These are phyloP conservation scores for Porphyrio hochstetteri DNA, from an alignment of 2,113 vertebrate genomes.

Conservation along the genomic window DNA sequence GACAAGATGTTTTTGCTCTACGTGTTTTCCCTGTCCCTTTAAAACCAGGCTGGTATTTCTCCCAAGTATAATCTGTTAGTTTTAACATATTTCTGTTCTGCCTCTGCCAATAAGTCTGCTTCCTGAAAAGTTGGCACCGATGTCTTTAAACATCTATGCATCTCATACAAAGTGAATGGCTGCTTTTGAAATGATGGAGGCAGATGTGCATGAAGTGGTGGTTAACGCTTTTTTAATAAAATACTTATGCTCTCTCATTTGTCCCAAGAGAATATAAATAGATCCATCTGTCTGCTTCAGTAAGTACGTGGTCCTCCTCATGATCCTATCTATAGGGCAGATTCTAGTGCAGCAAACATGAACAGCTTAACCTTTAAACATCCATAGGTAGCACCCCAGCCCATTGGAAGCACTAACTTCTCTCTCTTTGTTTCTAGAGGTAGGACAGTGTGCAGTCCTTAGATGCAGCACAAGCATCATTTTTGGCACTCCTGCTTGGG, in stretches of 20 bases:
- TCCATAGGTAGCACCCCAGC: background rate
- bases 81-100: constrained; percentile 35
- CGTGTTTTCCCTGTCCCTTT: constrained; percentile 4
- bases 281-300: constrained; percentile 8
- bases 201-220: constrained; percentile 47
- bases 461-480: background rate
- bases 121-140: constrained; percentile 32
- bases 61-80: background rate
- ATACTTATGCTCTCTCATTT: constrained; percentile 21
- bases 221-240: constrained; percentile 26
- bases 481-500: background rate
- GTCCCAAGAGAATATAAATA: constrained; percentile 7
- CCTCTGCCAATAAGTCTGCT: constrained; percentile 38
- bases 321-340: background rate
- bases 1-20: constrained; percentile 13
- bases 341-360: background rate
- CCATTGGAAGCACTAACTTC: background rate
- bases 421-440: background rate
- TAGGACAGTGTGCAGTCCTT: background rate
- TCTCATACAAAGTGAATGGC: background rate
- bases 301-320: background rate
- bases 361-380: background rate
- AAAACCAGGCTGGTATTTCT: constrained; percentile 25
- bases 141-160: background rate
- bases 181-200: background rate